Evolutionary conservation across 2,113 vertebrate genomes (phyloP), one percentile per base, ranked within the genome.

Genomic region (Origma solitaria): DNA sequence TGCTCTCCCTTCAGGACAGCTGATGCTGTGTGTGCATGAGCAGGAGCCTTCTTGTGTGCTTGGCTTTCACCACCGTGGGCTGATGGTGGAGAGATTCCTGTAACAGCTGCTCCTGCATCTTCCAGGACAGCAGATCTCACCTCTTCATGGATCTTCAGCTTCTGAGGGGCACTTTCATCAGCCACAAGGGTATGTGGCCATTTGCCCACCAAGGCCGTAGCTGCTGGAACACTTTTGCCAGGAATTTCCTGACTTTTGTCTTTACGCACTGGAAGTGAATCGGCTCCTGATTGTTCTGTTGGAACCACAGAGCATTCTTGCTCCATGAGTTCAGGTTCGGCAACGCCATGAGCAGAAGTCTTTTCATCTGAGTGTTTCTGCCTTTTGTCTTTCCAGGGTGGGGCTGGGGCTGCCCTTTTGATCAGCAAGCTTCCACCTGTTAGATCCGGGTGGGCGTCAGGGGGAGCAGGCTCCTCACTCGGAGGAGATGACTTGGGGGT

Each of bases 311-410:
- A 75, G 38, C 69, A 72, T 60, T 87, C 62, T 0, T 16, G 18
- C 25, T 93, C 78, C 15, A 6, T 13, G 45, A 17, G 58, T 16
- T 72, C 78, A 37, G 61, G n/a, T 69, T 50, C 10, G 21, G 35
- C 60, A 80, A 22, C 1, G 0, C 66, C 23, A 5, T 2, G 58
- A 80, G 88, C 38, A 49, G 91, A 44, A 86, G 40, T 25, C 15
- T 79, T 82, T 70, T 76, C 65, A 24, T 22, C 56, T 10, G 73
- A 62, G 7, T 85, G 88, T 45, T 84, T 92, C 49, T 73, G 90
- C 64, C 64, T 93, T 80, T 94, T 90, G 24, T 92, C 90, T 56
- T 87, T 17, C 70, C 91, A 94, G 12, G 83, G 75, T 13, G 82
- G 65, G 40, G 70, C 61, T 66, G 88, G 75, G 25, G 77, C 75